Conservation (phyloP, 1,140 invertebrate species). For the Aphis gossypii region DNA sequence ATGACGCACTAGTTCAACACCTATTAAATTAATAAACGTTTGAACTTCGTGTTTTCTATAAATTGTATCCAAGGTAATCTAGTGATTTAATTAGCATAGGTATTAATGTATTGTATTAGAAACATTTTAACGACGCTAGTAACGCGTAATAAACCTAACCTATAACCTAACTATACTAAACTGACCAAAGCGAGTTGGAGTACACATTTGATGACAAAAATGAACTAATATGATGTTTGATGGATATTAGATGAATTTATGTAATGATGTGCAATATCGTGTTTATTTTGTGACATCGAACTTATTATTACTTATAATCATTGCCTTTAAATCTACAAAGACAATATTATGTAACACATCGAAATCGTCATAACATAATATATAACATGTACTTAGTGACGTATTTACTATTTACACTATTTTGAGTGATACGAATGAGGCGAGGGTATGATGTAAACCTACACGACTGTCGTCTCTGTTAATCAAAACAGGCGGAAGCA, state of each 20-base stretch:
- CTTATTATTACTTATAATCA: not conserved
- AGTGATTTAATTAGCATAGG: slow-evolving; percentile 15
- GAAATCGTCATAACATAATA: no score
- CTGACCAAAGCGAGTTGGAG: not conserved
- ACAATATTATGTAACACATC: no score
- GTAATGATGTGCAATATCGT: not conserved
- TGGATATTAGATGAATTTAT: not conserved
- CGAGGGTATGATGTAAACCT: no score
- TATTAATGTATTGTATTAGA: slow-evolving; percentile 2
- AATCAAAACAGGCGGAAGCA: not conserved
- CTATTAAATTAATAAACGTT: not conserved
- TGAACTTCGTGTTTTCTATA: not conserved
- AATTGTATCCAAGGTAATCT: not conserved
- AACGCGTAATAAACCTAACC: not conserved
- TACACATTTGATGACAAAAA: not conserved
- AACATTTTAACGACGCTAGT: not conserved
- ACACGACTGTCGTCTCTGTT: no score
- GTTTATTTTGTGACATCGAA: not conserved
- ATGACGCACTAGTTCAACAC: not conserved
- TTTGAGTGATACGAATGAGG: no score
- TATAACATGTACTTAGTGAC: no score
- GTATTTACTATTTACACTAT: no score
- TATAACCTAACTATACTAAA: not conserved
- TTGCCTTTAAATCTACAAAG: no score
- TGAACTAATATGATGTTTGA: not conserved